Conservation (phyloP, 2,113 vertebrate species). For the Mandrillus leucophaeus region DNA sequence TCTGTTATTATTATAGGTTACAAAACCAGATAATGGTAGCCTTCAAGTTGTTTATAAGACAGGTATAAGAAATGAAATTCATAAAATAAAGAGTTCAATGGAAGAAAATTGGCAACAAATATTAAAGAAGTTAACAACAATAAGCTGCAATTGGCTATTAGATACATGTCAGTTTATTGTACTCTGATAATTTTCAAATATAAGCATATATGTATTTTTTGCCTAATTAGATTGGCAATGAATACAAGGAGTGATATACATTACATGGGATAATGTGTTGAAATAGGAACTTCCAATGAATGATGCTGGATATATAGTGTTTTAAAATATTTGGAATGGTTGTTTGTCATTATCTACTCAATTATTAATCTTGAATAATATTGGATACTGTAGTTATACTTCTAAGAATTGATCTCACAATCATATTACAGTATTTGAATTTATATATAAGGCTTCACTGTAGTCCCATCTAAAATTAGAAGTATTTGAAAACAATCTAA, state of each 20-base stretch:
- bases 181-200: background rate
- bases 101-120: background rate
- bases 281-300: background rate
- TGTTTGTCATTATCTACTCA: background rate
- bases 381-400: background rate
- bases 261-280: background rate
- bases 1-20: background rate
- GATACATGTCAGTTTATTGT: background rate
- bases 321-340: background rate
- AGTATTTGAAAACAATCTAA: background rate
- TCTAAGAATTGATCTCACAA: background rate
- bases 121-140: background rate
- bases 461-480: background rate
- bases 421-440: background rate
- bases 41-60: background rate
- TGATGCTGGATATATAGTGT: background rate
- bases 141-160: background rate
- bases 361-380: background rate
- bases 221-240: background rate
- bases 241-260: background rate
- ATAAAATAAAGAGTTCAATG: background rate
- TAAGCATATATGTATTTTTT: background rate
- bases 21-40: background rate
- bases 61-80: background rate
- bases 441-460: background rate